A percentile compares a stretch with the other conserved stretches of the same genome.
Evolutionary conservation across 2,113 vertebrate species (phyloP).

Genomic region (Neotoma lepida): DNA sequence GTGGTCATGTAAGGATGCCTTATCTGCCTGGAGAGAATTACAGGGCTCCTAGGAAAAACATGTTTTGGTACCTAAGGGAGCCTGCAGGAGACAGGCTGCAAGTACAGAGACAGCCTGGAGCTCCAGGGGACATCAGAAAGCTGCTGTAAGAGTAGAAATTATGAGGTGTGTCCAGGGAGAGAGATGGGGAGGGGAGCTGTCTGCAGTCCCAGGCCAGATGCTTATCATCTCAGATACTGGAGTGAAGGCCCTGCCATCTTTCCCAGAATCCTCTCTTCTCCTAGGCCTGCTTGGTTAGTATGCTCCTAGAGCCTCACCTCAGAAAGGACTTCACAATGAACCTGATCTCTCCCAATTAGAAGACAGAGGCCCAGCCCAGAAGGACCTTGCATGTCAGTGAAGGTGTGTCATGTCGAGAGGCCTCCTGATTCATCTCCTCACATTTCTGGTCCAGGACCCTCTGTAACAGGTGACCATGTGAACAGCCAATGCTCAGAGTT

Average conservation of each 20-base stretch:
- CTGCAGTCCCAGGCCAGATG: fast-evolving
- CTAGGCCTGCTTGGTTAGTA: not conserved
- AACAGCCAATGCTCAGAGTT: fast-evolving
- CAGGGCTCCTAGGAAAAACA: not conserved
- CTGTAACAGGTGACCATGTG: not conserved
- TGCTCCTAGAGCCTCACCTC: not conserved
- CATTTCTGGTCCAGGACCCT: not conserved
- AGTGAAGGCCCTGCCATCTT: not conserved
- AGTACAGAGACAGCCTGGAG: not conserved
- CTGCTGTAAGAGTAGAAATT: not conserved
- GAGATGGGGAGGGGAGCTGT: not conserved
- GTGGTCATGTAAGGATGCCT: not conserved
- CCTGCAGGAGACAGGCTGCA: not conserved
- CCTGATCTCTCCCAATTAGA: not conserved
- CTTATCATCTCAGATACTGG: not conserved
- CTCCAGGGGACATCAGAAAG: not conserved
- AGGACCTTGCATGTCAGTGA: no score
- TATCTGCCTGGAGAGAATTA: not conserved
- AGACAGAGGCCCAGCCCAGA: not conserved
- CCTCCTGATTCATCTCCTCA: not conserved
- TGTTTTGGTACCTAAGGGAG: not conserved
- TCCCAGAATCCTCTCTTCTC: not conserved
- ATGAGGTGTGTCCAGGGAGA: fast-evolving
- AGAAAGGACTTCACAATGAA: not conserved
- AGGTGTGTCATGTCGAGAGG: not conserved